Conservation (phyloP, 2,888 invertebrate species). For the Litoditis marina region DNA sequence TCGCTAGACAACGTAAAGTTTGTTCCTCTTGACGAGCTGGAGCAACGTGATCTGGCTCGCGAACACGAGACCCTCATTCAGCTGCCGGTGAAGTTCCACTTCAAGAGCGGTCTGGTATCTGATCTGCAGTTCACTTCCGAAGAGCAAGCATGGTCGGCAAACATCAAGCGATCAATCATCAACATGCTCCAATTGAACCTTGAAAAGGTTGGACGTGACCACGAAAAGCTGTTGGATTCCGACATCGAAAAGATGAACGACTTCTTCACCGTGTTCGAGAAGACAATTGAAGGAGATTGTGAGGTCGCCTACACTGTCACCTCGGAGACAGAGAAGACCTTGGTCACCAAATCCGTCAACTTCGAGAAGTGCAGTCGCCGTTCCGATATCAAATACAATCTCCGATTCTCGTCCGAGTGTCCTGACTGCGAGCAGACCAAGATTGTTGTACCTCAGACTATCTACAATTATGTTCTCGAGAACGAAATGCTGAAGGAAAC, state of each 20-base stretch:
- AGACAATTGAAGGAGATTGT: constrained; percentile 55
- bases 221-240: no score
- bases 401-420: constrained; percentile 32
- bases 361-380: constrained; percentile 62
- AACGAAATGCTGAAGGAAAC: constrained; percentile 24
- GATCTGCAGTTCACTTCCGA: constrained; percentile 41
- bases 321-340: constrained; percentile 18
- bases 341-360: constrained; percentile 60
- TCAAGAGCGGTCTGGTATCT: constrained; percentile 34
- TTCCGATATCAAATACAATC: constrained; percentile 41
- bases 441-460: constrained; percentile 23
- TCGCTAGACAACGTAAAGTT: constrained; percentile 19
- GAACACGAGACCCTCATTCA: constrained; percentile 31
- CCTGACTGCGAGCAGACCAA: constrained; percentile 27
- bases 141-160: constrained; percentile 54
- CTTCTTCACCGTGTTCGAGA: constrained; percentile 29
- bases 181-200: constrained; percentile 49
- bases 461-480: constrained; percentile 34
- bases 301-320: constrained; percentile 34
- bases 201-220: constrained; percentile 14
- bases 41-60: constrained; percentile 26
- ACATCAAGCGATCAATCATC: constrained; percentile 55
- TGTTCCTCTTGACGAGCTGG: constrained; percentile 23
- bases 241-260: constrained; percentile 15
- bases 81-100: constrained; percentile 33